Evolutionary conservation across 2,797 vertebrate genomes (phyloP), one percentile per base, ranked within the genome.

Genomic region (Alca torda): DNA sequence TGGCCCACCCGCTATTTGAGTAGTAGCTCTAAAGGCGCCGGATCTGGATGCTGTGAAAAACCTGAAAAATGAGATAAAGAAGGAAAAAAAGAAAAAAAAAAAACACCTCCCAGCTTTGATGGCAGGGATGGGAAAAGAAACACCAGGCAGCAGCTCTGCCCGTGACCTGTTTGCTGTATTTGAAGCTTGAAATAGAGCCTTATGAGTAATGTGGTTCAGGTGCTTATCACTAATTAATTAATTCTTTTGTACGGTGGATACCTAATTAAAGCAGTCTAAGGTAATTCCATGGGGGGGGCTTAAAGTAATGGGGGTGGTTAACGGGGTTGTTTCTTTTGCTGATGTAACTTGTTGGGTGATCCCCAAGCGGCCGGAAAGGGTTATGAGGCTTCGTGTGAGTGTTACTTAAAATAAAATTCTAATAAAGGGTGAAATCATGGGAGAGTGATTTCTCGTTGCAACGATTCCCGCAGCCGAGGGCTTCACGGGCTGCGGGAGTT

Each of bases 211-310:
- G 92, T 86, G 94, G 90, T 96, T 87, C 95, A 95, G 95, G 95
- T 97, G 96, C 83, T 79, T 93, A 93, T 95, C 97, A 94, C 94
- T 94, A 97, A 97, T 98, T 97, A 84, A 97, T 98, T 98, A 74
- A 97, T 97, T 98, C 93, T 95, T 97, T 97, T 97, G 72, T 92
- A 75, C 43, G 23, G 68, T 64, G 83, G 96, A 96, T 96, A 94
- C 95, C 97, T 98, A 97, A 98, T 97, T 98, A 98, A 97, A 93
- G 87, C 89, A 95, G 84, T 89, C 90, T 61, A 63, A 89, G 92
- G 95, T 93, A 94, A 95, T 90, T 89, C 84, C 92, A 23, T 80
- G 10, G 9, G 16, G 57, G 13, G 31, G 53, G 37, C n/a, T 76
- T 30, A 15, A 57, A 33, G 53, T 85, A 91, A 87, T 89, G 85